Evolutionary conservation across 2,797 vertebrate species (phyloP).

Genomic region (Pelochelys cantorii): DNA sequence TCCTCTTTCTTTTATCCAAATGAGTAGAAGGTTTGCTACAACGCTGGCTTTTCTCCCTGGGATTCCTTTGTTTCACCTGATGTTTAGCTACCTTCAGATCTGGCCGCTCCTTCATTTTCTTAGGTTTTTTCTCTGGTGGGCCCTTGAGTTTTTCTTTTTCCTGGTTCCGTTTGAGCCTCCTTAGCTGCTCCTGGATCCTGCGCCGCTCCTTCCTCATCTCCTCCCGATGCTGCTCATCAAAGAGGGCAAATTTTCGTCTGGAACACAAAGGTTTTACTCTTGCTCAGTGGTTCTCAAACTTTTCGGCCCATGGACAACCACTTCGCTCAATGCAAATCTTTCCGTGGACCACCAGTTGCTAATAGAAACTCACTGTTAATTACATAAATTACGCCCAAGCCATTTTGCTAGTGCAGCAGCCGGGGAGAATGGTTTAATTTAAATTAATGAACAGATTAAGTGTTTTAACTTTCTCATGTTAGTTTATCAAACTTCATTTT

Average conservation of each 20-base stretch:
- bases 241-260: conserved; percentile 96
- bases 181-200: conserved; percentile 95
- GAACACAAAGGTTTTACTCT: background rate
- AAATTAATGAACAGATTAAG: no score
- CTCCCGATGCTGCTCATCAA: conserved; percentile 97
- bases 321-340: no score
- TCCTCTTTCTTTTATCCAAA: background rate
- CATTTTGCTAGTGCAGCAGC: no score
- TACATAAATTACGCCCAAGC: no score
- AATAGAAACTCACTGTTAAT: no score
- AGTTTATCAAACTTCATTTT: no score
- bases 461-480: no score
- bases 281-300: no score
- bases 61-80: background rate
- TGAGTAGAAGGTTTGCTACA: background rate
- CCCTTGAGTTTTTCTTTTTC: conserved; percentile 98
- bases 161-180: conserved; percentile 95
- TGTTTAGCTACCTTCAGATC: conserved; percentile 91
- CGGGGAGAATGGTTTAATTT: no score
- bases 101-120: conserved; percentile 97
- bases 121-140: conserved; percentile 97
- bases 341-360: no score
- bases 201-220: conserved; percentile 98
- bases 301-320: no score
- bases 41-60: background rate